Percentiles rank a stretch among this genome's conserved stretches.
Evolutionary conservation across 2,888 invertebrate genomes (phyloP).

Genomic region (Calliphora vomitoria): DNA sequence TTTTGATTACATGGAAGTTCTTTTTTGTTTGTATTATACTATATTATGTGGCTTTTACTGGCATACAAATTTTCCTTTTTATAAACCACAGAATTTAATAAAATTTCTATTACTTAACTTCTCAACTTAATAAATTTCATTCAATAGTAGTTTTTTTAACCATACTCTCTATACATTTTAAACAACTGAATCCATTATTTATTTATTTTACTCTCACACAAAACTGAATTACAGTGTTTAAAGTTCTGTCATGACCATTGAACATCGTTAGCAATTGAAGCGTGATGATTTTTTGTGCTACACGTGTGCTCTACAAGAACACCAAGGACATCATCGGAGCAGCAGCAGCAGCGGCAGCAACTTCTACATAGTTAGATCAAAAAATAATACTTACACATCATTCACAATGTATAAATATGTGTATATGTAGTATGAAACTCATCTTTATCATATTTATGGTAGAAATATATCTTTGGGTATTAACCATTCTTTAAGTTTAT

Average conservation of each 20-base stretch:
- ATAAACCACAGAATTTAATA: no score
- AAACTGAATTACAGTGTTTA: conserved; percentile 21
- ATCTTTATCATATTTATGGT: conserved; percentile 2
- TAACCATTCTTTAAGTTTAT: conserved; percentile 28
- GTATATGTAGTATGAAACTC: not conserved
- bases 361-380: not conserved
- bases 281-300: conserved; percentile 21
- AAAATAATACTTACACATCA: not conserved
- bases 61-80: no score
- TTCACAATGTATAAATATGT: not conserved
- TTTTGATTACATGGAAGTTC: no score
- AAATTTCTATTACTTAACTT: no score
- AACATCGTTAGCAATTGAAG: conserved; percentile 45
- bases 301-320: conserved; percentile 52
- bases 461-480: conserved; percentile 17
- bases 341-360: conserved; percentile 5
- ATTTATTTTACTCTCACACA: not conserved
- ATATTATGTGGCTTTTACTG: no score
- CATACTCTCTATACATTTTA: not conserved
- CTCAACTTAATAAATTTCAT: no score
- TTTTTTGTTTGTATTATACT: no score
- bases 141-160: no score
- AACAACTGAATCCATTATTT: not conserved
- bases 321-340: conserved; percentile 46
- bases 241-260: conserved; percentile 20